Conservation (phyloP, 2,888 invertebrate genomes). For the Thymelicus sylvestris region DNA sequence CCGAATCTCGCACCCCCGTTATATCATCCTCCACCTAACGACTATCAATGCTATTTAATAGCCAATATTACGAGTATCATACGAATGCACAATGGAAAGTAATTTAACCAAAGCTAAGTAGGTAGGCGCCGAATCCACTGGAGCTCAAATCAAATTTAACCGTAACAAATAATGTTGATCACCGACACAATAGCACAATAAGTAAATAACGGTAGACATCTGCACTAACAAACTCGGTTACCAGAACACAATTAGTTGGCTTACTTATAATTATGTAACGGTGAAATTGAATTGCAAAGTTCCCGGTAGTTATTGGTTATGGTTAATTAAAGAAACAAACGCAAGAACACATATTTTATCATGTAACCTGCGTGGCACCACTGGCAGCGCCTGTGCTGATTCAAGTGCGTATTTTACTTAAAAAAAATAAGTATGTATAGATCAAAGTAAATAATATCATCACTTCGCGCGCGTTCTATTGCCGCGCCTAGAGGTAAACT, state of each 20-base stretch:
- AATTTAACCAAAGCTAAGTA: slow-evolving; percentile 35
- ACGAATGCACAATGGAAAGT: slow-evolving; percentile 42
- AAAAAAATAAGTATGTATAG: no score
- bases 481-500: no score
- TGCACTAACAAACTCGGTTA: background rate
- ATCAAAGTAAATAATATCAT: no score
- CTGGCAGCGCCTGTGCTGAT: background rate
- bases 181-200: slow-evolving; percentile 1
- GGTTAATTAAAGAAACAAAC: slow-evolving; percentile 29
- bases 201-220: slow-evolving; percentile 1
- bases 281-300: slow-evolving; percentile 24
- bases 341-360: slow-evolving; percentile 10
- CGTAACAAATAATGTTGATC: slow-evolving; percentile 13
- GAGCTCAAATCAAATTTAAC: slow-evolving; percentile 13
- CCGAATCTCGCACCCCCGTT: slow-evolving; percentile 51
- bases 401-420: background rate
- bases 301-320: slow-evolving; percentile 26
- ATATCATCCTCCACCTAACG: slow-evolving; percentile 52
- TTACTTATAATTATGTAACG: slow-evolving; percentile 9
- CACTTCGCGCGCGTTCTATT: no score
- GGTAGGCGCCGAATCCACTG: background rate
- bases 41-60: background rate
- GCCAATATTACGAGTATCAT: slow-evolving; percentile 26
- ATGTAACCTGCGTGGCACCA: background rate
- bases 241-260: slow-evolving; percentile 10